These are phyloP conservation scores for Lepus oiostolus DNA, from an alignment of 2,797 vertebrate genomes.

Conservation along the genomic window DNA sequence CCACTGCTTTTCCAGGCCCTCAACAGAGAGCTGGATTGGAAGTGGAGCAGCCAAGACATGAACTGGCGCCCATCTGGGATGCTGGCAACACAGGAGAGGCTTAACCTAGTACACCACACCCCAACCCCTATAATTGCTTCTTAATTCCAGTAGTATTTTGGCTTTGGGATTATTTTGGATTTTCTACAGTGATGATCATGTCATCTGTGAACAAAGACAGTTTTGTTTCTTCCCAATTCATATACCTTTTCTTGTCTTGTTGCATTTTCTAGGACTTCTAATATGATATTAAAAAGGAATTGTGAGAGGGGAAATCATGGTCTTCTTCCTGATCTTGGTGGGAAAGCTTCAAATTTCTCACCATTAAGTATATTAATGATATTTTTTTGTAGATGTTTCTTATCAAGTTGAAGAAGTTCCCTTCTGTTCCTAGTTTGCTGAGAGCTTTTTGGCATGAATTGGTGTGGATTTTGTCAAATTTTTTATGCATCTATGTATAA, in stretches of 20 bases:
- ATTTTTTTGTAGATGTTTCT: neutral
- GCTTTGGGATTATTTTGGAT: neutral
- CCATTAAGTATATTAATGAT: neutral
- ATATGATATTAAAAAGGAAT: neutral
- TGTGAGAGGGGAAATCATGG: neutral
- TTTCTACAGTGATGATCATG: neutral
- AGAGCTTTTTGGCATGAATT: no score
- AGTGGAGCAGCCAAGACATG: no score
- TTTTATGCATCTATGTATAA: no score
- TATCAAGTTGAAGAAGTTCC: neutral
- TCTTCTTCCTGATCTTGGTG: neutral
- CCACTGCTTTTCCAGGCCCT: no score
- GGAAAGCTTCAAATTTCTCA: neutral
- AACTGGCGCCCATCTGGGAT: no score
- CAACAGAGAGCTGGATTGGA: no score
- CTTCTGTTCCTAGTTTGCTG: neutral
- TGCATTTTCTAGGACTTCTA: neutral
- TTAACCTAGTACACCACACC: no score
- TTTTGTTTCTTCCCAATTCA: neutral
- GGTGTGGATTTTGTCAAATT: no score
- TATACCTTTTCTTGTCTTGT: neutral
- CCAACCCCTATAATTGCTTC: neutral
- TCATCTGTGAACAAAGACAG: neutral
- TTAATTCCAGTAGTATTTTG: neutral
- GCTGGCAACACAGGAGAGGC: no score